Evolutionary conservation across 53 echinoderm and acorn worm species (phyloP).

Genomic region (Stichopus horrens): DNA sequence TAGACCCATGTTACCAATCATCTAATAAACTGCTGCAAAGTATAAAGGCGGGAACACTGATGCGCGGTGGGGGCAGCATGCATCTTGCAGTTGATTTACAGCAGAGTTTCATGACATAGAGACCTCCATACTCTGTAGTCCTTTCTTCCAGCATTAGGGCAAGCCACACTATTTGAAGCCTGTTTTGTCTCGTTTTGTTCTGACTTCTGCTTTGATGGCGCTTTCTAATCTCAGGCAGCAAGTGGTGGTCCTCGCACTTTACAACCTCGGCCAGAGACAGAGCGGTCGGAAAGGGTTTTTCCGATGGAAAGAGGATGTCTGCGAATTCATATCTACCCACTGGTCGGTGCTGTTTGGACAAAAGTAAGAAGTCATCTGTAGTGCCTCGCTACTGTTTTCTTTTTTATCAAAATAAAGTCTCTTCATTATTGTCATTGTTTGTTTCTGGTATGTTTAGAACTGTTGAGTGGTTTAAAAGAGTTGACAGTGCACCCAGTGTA

Average conservation of each 20-base stretch:
- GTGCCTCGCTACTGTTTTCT: not conserved
- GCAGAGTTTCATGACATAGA: too few relatives aligned
- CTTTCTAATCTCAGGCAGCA: constrained; percentile 74
- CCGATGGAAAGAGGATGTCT: constrained; percentile 99
- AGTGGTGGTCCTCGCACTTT: constrained; percentile 88
- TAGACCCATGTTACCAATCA: too few relatives aligned
- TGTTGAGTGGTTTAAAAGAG: too few relatives aligned
- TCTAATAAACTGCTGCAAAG: too few relatives aligned
- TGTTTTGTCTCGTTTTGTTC: not conserved
- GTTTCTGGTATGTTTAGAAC: too few relatives aligned
- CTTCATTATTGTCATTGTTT: too few relatives aligned
- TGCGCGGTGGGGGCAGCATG: not conserved
- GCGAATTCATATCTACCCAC: constrained; percentile 86
- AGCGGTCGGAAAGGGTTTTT: constrained; percentile 93
- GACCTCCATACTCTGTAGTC: not conserved
- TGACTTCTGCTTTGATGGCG: not conserved
- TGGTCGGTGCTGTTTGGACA: constrained; percentile 85
- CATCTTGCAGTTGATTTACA: not conserved
- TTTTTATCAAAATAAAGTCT: not conserved
- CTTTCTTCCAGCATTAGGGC: not conserved
- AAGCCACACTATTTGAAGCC: not conserved
- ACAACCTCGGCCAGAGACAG: constrained; percentile 78
- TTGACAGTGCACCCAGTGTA: too few relatives aligned
- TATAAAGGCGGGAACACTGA: too few relatives aligned
- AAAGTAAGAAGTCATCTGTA: constrained; percentile 51